Conservation (phyloP, 2,888 invertebrate species). For the Unio pictorum region DNA sequence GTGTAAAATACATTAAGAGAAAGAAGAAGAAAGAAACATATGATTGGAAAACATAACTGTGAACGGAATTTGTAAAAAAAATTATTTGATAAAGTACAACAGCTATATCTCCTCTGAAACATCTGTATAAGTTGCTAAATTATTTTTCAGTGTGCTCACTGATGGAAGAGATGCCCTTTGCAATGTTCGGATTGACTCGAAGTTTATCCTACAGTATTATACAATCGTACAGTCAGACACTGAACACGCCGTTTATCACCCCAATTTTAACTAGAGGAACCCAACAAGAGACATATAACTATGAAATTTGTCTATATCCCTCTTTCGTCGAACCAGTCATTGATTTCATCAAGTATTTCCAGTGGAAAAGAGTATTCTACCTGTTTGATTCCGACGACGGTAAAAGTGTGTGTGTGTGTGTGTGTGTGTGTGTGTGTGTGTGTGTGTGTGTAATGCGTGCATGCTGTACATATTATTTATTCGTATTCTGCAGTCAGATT, state of each 20-base stretch:
- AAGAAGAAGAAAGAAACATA: too few species aligned
- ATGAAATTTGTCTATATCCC: conserved; percentile 82
- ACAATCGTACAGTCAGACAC: conserved; percentile 61
- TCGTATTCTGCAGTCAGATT: background rate
- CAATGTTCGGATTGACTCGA: conserved; percentile 58
- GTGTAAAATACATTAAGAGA: too few species aligned
- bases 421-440: too few species aligned
- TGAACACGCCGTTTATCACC: conserved; percentile 64
- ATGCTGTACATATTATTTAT: background rate
- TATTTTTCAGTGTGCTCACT: conserved; percentile 62
- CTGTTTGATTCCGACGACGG: conserved; percentile 93
- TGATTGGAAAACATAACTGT: too few species aligned
- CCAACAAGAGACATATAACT: conserved; percentile 41
- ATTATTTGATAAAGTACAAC: too few species aligned
- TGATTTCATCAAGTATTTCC: conserved; percentile 92
- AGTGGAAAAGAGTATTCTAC: conserved; percentile 90
- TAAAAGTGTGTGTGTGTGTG: conserved; percentile 70
- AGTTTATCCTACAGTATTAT: conserved; percentile 61
- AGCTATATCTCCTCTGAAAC: too few species aligned
- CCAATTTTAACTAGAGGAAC: conserved; percentile 53
- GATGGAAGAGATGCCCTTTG: conserved; percentile 54
- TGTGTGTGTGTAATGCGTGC: too few species aligned
- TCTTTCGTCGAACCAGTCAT: conserved; percentile 96
- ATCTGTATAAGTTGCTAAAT: too few species aligned
- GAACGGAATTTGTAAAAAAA: too few species aligned